Evolutionary conservation across 92 coral and sea anemone species (phyloP).

Genomic region (Parazoanthus atlanticus): DNA sequence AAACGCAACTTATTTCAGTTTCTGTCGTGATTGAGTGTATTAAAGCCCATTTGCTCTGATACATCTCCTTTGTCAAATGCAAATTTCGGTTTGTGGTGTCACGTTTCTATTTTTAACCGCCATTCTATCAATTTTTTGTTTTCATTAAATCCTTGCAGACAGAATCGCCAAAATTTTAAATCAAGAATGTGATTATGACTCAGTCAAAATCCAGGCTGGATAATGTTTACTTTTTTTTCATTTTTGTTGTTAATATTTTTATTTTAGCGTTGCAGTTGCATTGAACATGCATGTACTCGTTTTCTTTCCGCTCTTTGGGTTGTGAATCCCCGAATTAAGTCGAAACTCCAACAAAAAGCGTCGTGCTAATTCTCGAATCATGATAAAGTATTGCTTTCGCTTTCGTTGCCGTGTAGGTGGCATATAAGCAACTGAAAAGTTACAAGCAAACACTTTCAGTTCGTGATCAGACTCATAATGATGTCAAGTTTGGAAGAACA

Average conservation of each 20-base stretch:
- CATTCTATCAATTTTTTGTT: no score
- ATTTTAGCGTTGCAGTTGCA: no score
- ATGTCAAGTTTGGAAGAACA: conserved; percentile 27
- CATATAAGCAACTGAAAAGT: neutral
- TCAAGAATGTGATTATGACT: neutral
- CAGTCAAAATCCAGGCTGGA: neutral
- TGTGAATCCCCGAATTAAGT: neutral
- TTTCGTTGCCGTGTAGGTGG: neutral
- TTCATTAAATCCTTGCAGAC: no score
- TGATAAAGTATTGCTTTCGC: neutral
- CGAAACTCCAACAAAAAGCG: neutral
- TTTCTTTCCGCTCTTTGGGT: no score
- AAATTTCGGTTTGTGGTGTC: neutral
- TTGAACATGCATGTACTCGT: no score
- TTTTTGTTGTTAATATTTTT: neutral
- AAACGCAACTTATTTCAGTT: neutral
- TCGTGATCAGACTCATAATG: neutral
- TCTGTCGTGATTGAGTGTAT: neutral
- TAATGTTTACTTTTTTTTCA: no score
- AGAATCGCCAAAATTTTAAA: no score
- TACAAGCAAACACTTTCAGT: neutral
- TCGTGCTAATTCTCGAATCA: neutral
- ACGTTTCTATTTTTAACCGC: neutral
- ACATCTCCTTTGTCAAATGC: neutral
- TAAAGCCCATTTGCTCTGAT: neutral